Conservation (phyloP, 2,113 vertebrate genomes). For the Anser brachyrhynchus region DNA sequence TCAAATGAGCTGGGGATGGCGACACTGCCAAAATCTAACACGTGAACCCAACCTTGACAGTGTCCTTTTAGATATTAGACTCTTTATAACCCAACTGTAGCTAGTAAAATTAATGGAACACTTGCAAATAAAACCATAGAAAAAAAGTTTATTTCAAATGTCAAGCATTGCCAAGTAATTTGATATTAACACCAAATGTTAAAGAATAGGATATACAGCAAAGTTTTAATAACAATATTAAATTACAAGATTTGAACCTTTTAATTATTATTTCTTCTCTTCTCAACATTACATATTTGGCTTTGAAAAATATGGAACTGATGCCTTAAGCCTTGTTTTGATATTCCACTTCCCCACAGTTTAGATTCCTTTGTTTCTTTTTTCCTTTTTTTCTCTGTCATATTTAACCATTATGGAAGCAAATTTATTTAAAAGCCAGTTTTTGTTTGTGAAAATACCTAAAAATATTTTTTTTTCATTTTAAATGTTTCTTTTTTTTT, state of each 20-base stretch:
- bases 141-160: conserved; percentile 92
- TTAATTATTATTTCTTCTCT: conserved; percentile 76
- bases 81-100: conserved; percentile 72
- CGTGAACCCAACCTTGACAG: conserved; percentile 63
- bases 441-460: conserved; percentile 97
- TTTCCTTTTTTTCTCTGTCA: conserved; percentile 34
- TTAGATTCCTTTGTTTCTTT: conserved; percentile 56
- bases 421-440: conserved; percentile 99
- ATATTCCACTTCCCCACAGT: conserved; percentile 79
- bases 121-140: conserved; percentile 88
- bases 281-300: conserved; percentile 92
- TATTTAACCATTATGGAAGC: conserved; percentile 93
- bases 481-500: conserved; percentile 79
- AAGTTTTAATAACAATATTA: conserved; percentile 93
- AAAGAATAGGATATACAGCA: conserved; percentile 96
- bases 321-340: conserved; percentile 83
- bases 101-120: conserved; percentile 82
- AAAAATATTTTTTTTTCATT: conserved; percentile 94
- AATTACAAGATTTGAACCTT: conserved; percentile 91
- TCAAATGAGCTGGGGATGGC: neutral
- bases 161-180: conserved; percentile 92
- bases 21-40: conserved; percentile 44
- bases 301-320: conserved; percentile 92
- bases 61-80: conserved; percentile 68
- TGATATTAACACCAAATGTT: conserved; percentile 97